Percentiles rank a stretch among this genome's conserved stretches.
Evolutionary conservation across 2,113 vertebrate genomes (phyloP).

Genomic region (Spheniscus mendiculus): DNA sequence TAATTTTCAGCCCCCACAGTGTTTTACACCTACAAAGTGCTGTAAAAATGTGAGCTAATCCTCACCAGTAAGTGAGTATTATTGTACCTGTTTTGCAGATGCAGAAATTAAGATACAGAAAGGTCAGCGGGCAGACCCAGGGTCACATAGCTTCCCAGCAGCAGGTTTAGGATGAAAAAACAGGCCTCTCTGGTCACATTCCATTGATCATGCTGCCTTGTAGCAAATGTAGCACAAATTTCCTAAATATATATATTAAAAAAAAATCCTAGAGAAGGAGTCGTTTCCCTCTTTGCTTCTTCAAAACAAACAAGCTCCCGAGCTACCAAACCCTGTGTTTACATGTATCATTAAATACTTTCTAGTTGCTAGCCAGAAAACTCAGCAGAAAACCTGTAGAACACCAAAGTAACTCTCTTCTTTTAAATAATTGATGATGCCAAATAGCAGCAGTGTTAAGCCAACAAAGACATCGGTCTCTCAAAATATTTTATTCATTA

Average conservation of each 20-base stretch:
- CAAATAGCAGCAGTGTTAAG: constrained; percentile 58
- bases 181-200: not conserved
- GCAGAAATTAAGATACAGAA: not conserved
- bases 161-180: not conserved
- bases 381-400: constrained; percentile 45
- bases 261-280: not conserved
- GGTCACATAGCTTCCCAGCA: not conserved
- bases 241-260: not conserved
- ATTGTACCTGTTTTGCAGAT: not conserved
- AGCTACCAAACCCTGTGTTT: constrained; percentile 8
- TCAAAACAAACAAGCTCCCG: constrained; percentile 14
- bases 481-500: constrained; percentile 67
- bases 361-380: constrained; percentile 34
- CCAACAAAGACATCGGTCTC: constrained; percentile 52
- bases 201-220: not conserved
- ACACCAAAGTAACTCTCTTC: constrained; percentile 24
- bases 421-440: constrained; percentile 61
- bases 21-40: not conserved
- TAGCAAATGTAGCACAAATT: not conserved
- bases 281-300: not conserved
- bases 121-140: not conserved
- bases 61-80: not conserved
- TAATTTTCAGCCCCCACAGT: not conserved
- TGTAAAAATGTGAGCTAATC: not conserved
- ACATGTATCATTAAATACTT: constrained; percentile 47